A percentile compares a stretch with the other conserved stretches of the same genome.
Conservation (phyloP, 2,888 invertebrate genomes). For the Andrena hattorfiana region DNA sequence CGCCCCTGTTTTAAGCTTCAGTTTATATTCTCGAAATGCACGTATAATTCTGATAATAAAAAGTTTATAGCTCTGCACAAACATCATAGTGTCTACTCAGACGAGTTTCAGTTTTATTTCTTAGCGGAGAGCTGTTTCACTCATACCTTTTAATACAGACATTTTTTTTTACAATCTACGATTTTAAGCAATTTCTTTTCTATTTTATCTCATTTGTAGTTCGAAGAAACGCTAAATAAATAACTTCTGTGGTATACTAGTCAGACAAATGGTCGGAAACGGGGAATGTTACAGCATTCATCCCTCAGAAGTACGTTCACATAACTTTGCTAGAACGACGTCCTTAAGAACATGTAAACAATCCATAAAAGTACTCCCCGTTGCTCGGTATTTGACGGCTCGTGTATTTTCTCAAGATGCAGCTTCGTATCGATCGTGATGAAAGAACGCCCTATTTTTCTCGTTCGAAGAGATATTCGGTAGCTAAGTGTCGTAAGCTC, state of each 20-base stretch:
- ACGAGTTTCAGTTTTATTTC: background rate
- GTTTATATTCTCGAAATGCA: background rate
- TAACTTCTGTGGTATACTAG: background rate
- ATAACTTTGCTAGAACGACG: slow-evolving; percentile 5
- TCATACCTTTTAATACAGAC: background rate
- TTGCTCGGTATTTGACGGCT: background rate
- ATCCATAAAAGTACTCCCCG: background rate
- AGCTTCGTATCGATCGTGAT: background rate
- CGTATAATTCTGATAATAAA: slow-evolving; percentile 3
- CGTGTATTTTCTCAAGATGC: background rate
- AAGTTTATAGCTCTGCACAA: slow-evolving; percentile 2
- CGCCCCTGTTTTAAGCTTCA: background rate
- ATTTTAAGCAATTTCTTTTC: background rate
- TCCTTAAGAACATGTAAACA: slow-evolving; percentile 13
- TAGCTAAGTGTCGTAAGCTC: background rate
- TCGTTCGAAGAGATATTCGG: background rate
- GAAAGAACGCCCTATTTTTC: background rate
- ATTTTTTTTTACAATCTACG: background rate
- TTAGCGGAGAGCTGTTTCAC: background rate
- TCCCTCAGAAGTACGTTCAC: slow-evolving; percentile 13
- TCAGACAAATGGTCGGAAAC: slow-evolving; percentile 4
- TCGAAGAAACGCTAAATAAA: background rate
- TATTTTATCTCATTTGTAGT: too few species aligned
- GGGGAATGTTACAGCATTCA: background rate
- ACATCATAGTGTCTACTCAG: background rate